Base-by-base conservation (phyloP, 2,113 vertebrate genomes). In the Morone saxatilis region DNA sequence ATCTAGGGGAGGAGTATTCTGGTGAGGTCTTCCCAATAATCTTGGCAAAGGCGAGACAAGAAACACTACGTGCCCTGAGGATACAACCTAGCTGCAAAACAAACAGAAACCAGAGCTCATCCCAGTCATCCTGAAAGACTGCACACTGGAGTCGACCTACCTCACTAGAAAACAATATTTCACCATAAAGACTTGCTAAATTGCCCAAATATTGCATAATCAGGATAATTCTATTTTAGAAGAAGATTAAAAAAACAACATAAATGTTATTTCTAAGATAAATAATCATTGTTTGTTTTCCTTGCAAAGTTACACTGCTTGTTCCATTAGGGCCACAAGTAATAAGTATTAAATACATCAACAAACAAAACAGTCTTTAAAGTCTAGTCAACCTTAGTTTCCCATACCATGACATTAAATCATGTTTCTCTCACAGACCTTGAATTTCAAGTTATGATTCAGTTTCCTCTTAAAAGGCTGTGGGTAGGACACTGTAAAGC, bases 391-490 rank as follows among this genome's bases (percentile, higher is more conserved):
- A 57, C 12, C 12, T 62, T 43, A 31, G n/a, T 41, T 36, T 43
- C 12, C 7, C 5, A 16, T 7, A 59, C 59, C 31, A 40, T 40
- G 40, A 25, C 3, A 43, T 25, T 59, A 11, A 50, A 81, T 51
- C 62, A n/a, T 57, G 45, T 73, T 66, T 81, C 40, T 80, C 62
- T 85, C 48, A 67, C 48, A 83, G 57, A 77, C 43, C 62, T 61
- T 75, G 63, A 71, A 56, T 88, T 90, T 70, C 53, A 51, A 81
- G 76, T 60, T 86, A 89, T 94, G 94, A 95, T 91, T 95, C 92
- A 94, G 79, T 93, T 94, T 95, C 93, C 93, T 93, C 85, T 91
- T 80, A 84, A 71, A 86, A 91, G 87, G 53, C 62, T 91, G 94
- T 92, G 90, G 94, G 93, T 43, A 87, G 90, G 82, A 84, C 89